Conservation (phyloP, 2,113 vertebrate genomes). For the Tylochromis polylepis region DNA sequence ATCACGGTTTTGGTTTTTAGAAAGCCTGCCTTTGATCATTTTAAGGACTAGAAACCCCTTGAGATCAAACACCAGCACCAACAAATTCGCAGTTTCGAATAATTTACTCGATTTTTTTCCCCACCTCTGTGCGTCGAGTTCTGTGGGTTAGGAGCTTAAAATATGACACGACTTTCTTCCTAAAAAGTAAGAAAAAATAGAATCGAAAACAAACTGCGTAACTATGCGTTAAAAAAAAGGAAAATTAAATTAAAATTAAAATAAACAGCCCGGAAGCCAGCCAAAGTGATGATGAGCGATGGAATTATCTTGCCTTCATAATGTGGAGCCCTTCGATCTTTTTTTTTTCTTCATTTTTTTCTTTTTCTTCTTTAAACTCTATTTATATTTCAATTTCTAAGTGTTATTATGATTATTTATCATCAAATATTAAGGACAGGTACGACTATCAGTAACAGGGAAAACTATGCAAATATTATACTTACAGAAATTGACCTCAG, state of each 20-base stretch:
- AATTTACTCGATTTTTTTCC: not conserved
- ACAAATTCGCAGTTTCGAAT: not conserved
- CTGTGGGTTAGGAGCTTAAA: not conserved
- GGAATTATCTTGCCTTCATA: not conserved
- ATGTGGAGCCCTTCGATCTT: not conserved
- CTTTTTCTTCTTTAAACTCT: not conserved
- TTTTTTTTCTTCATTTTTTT: not conserved
- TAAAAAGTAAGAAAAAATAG: not conserved
- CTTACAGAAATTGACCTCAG: not conserved
- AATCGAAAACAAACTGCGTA: not conserved
- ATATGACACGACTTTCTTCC: accelerated
- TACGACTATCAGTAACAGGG: not conserved
- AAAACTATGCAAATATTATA: not conserved
- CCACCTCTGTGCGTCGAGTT: not conserved
- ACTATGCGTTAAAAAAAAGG: not conserved
- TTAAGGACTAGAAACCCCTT: not conserved
- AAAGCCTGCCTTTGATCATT: not conserved
- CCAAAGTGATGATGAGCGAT: not conserved
- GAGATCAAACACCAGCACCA: not conserved
- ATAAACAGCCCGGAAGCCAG: not conserved
- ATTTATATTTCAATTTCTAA: not conserved
- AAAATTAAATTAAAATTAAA: not conserved
- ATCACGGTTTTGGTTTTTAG: not conserved
- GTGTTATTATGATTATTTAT: not conserved
- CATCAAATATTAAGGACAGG: not conserved